Evolutionary conservation across 2,888 invertebrate genomes (phyloP), one percentile per base, ranked within the genome.

Genomic region (Tuberolachnus salignus): DNA sequence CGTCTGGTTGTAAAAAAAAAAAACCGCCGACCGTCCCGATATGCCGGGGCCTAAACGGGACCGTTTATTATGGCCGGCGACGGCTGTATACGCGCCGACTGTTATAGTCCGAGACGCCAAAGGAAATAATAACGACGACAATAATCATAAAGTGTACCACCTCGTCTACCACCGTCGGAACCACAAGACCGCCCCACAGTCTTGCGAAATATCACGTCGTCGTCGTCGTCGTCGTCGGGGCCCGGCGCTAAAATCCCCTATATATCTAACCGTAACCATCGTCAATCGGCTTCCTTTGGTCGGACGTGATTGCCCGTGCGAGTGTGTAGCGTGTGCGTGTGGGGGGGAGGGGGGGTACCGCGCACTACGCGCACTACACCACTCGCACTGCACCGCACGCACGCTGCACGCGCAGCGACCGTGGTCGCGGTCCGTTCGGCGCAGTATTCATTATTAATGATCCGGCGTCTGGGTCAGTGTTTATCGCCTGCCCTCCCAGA

Each of bases 61-160:
- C 34, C 34, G 63, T 73, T 73, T 73, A 73, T 73, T 73, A 73
- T 49, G 42, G 61, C 13, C 61, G 34, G n/a, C 34, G 59, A 11
- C 59, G 49, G 14, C 64, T 26, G 3, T 34, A 34, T 34, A 34
- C 34, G 6, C 34, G 6, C 34, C 34, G 34, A 34, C 34, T 34
- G n/a, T n/a, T n/a, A 59, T n/a, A 64, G 9, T 21, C 23, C 51
- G 26, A 21, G 46, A 44, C n/a, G 44, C 57, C 59, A 75, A 53
- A 75, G 66, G 66, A 72, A 53, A 74, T 19, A 66, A 66, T 57
- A 67, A 75, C 26, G 66, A 66, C 26, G 75, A 57, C 75, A 75
- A 67, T 75, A 67, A 66, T 57, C 66, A 75, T 75, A 75, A 67
- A 75, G 66, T 67, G 34, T 4, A 14, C 10, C 16, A 1, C 14